These are phyloP conservation scores for Clarias macrocephalus DNA, from an alignment of 2,113 vertebrate species.

Conservation along the genomic window DNA sequence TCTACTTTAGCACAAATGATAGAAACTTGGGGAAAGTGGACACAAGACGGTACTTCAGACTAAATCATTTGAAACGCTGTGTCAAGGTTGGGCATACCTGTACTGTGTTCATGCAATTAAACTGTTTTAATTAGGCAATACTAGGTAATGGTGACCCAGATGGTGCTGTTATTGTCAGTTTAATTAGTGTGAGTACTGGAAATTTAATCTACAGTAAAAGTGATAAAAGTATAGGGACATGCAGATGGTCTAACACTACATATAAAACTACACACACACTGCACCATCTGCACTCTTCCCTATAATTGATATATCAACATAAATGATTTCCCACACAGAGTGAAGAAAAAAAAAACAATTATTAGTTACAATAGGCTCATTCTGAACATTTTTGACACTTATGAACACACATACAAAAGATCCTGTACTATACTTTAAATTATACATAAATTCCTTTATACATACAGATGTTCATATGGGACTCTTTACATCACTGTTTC, in stretches of 20 bases:
- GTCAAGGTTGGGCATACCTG: conserved; percentile 5
- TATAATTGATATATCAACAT: conserved; percentile 11
- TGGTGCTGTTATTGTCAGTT: conserved; percentile 35
- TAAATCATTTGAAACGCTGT: neutral
- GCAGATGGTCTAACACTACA: conserved; percentile 21
- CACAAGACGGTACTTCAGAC: neutral
- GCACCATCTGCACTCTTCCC: conserved; percentile 18
- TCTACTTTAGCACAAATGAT: conserved; percentile 34
- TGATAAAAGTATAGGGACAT: conserved; percentile 16
- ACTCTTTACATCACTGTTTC: neutral
- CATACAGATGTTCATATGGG: neutral
- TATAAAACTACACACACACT: conserved; percentile 20
- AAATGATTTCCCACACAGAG: conserved; percentile 7
- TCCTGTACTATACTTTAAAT: too few species aligned
- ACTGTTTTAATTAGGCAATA: conserved; percentile 23
- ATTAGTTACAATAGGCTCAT: neutral
- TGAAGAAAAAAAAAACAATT: neutral
- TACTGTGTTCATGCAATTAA: conserved; percentile 3
- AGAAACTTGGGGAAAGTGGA: neutral
- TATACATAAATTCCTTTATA: too few species aligned
- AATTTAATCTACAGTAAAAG: conserved; percentile 31
- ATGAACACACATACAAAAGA: neutral
- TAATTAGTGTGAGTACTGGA: conserved; percentile 35
- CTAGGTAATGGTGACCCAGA: conserved; percentile 32
- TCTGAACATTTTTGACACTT: neutral